Conservation (phyloP, 2,797 vertebrate genomes). For the Aplochiton taeniatus region DNA sequence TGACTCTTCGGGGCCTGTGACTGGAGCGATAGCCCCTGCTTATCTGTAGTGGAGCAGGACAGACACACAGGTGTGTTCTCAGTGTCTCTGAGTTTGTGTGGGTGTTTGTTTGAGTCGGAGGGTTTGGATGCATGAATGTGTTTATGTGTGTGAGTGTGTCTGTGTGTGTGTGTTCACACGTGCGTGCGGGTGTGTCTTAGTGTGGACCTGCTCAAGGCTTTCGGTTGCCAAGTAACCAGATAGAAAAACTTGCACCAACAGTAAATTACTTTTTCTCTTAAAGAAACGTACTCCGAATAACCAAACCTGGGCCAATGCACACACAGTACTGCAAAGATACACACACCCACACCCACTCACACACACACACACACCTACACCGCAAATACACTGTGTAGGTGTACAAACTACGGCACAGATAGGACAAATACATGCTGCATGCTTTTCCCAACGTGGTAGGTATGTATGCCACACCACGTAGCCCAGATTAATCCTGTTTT, state of each 20-base stretch:
- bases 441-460: too few species aligned
- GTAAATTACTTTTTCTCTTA: not conserved
- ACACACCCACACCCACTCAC: not conserved
- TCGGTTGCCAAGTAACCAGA: slow-evolving; percentile 44
- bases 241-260: not conserved
- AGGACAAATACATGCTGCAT: too few species aligned
- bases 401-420: too few species aligned
- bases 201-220: slow-evolving; percentile 32
- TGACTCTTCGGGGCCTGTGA: too few species aligned
- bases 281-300: not conserved
- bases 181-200: not conserved
- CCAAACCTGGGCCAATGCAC: not conserved
- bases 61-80: not conserved
- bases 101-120: not conserved
- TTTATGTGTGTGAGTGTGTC: not conserved
- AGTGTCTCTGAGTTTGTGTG: not conserved
- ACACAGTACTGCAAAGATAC: not conserved
- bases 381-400: not conserved
- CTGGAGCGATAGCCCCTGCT: not conserved
- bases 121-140: not conserved
- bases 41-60: not conserved
- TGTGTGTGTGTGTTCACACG: not conserved
- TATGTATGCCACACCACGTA: too few species aligned
- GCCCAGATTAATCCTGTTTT: too few species aligned
- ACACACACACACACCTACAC: too few species aligned